Conservation (phyloP, 2,888 invertebrate genomes). For the Argynnis bischoffii region DNA sequence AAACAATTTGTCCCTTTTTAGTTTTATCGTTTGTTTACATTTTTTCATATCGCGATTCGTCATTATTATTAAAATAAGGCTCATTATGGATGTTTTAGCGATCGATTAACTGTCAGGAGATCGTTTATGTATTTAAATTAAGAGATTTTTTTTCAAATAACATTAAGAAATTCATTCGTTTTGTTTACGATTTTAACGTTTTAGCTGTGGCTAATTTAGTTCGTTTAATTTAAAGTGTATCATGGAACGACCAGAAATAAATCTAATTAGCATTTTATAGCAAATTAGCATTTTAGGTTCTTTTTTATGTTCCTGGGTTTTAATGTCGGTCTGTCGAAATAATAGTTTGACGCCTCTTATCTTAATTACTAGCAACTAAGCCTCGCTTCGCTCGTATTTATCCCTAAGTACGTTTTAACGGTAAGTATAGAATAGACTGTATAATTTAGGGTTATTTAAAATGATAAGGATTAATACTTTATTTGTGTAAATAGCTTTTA, state of each 20-base stretch:
- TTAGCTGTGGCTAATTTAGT: neutral
- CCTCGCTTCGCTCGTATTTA: too few relatives aligned
- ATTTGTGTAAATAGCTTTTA: too few relatives aligned
- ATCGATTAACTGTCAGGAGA: slow-evolving; percentile 15
- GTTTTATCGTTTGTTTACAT: slow-evolving; percentile 47
- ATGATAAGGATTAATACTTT: too few relatives aligned
- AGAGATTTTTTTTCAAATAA: neutral
- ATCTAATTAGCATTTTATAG: too few relatives aligned
- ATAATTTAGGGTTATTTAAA: too few relatives aligned
- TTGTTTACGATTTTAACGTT: neutral
- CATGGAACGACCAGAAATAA: neutral
- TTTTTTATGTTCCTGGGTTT: too few relatives aligned
- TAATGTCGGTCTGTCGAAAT: too few relatives aligned
- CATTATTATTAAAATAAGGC: slow-evolving; percentile 25
- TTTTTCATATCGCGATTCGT: slow-evolving; percentile 36
- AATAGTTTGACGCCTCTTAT: too few relatives aligned
- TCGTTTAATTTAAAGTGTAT: neutral
- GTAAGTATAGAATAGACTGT: too few relatives aligned
- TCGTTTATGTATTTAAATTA: slow-evolving; percentile 20
- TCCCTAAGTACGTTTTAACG: too few relatives aligned
- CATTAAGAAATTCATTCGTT: neutral
- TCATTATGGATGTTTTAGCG: slow-evolving; percentile 24
- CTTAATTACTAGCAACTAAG: too few relatives aligned
- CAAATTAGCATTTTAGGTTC: too few relatives aligned
- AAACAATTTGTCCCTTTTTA: slow-evolving; percentile 47